Evolutionary conservation across 2,797 vertebrate genomes (phyloP).

Genomic region (Parauchenoglanis ngamensis): DNA sequence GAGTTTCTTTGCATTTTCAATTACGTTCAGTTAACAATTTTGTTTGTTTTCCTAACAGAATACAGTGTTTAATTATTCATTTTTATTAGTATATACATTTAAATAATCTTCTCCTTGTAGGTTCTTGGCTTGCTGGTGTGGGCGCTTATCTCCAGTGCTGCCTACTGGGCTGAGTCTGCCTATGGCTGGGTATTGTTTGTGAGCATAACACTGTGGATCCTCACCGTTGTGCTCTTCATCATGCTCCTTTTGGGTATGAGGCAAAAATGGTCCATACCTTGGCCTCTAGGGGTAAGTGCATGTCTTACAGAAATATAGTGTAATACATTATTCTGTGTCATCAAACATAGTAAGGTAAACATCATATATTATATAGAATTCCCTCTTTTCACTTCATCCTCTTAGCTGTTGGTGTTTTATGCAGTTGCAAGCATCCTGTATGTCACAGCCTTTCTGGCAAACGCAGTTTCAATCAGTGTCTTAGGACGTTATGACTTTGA

Average conservation of each 20-base stretch:
- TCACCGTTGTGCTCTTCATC: constrained; percentile 81
- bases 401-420: constrained; percentile 76
- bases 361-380: not conserved
- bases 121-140: constrained; percentile 86
- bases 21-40: not conserved
- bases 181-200: constrained; percentile 94
- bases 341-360: not conserved
- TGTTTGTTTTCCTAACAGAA: not conserved
- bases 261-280: constrained; percentile 76
- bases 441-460: constrained; percentile 81
- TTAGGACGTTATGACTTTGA: constrained; percentile 56
- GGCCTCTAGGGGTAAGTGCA: constrained; percentile 81
- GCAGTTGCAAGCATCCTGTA: constrained; percentile 76
- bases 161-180: constrained; percentile 48
- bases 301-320: not conserved
- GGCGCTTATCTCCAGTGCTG: constrained; percentile 79
- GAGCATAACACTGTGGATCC: constrained; percentile 85
- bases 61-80: not conserved
- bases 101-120: constrained; percentile 64
- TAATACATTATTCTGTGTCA: not conserved
- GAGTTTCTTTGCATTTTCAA: not conserved
- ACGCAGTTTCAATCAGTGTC: constrained; percentile 64
- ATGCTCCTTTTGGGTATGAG: constrained; percentile 76
- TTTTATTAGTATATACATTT: not conserved
- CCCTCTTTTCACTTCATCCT: not conserved